These are phyloP conservation scores for Drosophila nigritarsus DNA, from an alignment of 2,888 invertebrate genomes.

Conservation along the genomic window DNA sequence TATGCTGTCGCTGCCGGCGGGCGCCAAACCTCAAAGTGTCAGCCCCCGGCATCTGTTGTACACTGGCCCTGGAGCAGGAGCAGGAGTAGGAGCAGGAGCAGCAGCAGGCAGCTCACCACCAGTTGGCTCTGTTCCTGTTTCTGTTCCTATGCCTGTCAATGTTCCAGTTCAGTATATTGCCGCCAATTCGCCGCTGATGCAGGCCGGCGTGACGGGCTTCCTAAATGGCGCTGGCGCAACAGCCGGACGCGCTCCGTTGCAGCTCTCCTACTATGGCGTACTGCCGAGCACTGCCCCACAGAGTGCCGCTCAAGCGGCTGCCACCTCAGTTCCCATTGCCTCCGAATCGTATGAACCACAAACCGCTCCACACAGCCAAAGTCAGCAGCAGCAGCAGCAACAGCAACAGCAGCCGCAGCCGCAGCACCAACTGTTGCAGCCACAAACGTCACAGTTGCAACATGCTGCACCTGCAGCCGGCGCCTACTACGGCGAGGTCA, in stretches of 20 bases:
- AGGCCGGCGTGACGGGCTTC: constrained; percentile 62
- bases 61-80: constrained; percentile 55
- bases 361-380: constrained; percentile 83
- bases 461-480: constrained; percentile 62
- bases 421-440: constrained; percentile 45
- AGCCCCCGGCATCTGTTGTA: constrained; percentile 80
- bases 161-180: constrained; percentile 68
- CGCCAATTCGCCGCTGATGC: constrained; percentile 54
- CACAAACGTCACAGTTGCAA: constrained; percentile 60
- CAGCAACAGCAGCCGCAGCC: constrained; percentile 22
- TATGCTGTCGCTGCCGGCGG: constrained; percentile 71
- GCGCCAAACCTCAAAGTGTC: constrained; percentile 71
- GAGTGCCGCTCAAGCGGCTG: constrained; percentile 41
- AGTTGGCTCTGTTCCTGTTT: constrained; percentile 28
- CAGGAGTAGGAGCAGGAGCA: background rate
- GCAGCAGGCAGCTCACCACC: constrained; percentile 41
- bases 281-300: constrained; percentile 82
- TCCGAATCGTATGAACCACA: constrained; percentile 74
- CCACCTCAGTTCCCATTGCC: constrained; percentile 54
- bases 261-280: constrained; percentile 83
- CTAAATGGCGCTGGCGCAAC: constrained; percentile 76
- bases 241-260: constrained; percentile 81
- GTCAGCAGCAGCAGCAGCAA: constrained; percentile 64
- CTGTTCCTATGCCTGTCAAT: constrained; percentile 45
- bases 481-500: constrained; percentile 83